Base-by-base conservation (phyloP, 2,113 vertebrate genomes). In the Gallinago jamesoni region DNA sequence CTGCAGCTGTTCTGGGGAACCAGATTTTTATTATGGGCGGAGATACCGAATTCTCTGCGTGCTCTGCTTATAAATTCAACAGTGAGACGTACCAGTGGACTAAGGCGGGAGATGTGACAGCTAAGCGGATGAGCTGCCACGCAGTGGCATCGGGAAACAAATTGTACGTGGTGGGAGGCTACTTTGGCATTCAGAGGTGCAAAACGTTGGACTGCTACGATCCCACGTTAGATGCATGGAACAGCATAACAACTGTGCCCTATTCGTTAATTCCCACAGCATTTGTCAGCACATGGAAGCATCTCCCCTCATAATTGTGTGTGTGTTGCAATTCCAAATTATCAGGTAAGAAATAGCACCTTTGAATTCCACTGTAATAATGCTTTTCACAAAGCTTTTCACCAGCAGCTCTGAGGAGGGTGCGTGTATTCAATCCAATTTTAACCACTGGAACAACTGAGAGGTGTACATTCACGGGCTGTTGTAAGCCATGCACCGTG, bases 21-120 rank as follows among this genome's bases (percentile, higher is more conserved):
- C 98, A 98, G 96, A 98, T 98, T 93, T 98, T 98, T 74, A 98
- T 98, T 80, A 98, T 98, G 98, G 98, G 98, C 9, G 98, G 98
- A 84, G 98, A 98, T 35, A 98, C 98, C 0, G 98, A 98, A 91
- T 98, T 98, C 96, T 98, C 98, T 0, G 98, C 98, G 0, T 98
- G 98, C 93, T 98, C 98, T 1, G 98, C 98, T 50, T 98, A 98
- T 22, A 98, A 98, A 82, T 98, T 98, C 97, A 98, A 98, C 88
- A 98, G 98, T 30, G 98, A 98, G 89, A 98, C 98, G 3, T 98
- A 98, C 92, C 98, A 98, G 89, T 98, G 98, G 98, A 98, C 98
- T 94, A 98, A 98, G 94, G 98, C 98, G 89, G 98, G 98, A 92
- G 98, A 98, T 24, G 98, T 98, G 93, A 98, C 98, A 2, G 98